These are phyloP conservation scores for Rhabdomys pumilio DNA, from an alignment of 2,797 vertebrate species.

Conservation along the genomic window DNA sequence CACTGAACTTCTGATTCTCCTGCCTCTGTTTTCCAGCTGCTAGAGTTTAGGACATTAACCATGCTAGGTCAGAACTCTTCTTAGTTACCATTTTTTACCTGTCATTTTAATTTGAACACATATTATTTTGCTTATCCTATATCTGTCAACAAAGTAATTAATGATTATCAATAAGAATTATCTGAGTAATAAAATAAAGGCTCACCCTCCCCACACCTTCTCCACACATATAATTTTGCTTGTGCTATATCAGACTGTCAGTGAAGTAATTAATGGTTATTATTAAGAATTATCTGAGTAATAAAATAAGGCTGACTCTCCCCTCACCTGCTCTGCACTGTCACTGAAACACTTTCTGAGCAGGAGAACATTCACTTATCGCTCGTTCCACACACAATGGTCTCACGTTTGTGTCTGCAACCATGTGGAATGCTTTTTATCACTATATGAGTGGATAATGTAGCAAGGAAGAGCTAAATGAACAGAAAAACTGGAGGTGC, in stretches of 20 bases:
- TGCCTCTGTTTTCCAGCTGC: background rate
- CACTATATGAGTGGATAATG: background rate
- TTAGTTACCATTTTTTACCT: too few relatives aligned
- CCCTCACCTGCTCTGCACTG: background rate
- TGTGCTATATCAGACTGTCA: background rate
- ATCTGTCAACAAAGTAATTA: background rate
- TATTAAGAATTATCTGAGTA: background rate
- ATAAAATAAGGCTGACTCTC: background rate
- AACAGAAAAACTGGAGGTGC: background rate
- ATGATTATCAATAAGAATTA: background rate
- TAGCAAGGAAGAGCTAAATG: background rate
- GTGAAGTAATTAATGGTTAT: background rate
- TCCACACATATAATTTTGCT: background rate
- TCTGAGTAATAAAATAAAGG: conserved; percentile 3
- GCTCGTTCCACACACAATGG: background rate
- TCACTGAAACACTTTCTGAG: background rate
- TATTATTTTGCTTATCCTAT: background rate
- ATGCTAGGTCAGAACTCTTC: background rate
- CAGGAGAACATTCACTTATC: background rate
- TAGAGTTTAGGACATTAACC: background rate
- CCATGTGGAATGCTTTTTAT: background rate
- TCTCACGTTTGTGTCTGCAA: background rate
- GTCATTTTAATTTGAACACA: background rate
- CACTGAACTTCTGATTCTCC: background rate
- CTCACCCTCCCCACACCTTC: fast-evolving